Conservation (phyloP, 1,140 invertebrate species). For the Hypsibius dujardini region DNA sequence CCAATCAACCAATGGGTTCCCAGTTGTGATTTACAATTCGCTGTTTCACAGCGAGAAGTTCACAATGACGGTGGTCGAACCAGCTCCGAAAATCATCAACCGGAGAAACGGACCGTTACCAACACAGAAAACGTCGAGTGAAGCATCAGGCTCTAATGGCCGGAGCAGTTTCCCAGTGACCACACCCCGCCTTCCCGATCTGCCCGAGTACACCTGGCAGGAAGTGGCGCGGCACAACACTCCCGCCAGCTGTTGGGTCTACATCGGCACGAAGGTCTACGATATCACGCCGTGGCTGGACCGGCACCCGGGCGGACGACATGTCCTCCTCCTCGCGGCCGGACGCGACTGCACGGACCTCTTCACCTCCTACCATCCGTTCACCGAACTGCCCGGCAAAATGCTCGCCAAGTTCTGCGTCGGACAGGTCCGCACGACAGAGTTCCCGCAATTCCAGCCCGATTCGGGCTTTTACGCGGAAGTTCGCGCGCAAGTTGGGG, state of each 20-base stretch:
- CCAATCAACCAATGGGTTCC: too few relatives aligned
- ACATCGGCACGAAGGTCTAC: conserved; percentile 5
- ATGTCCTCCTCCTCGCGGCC: background rate
- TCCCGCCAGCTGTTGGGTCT: background rate
- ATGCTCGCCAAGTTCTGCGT: background rate
- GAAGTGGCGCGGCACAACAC: conserved; percentile 1
- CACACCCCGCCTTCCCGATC: background rate
- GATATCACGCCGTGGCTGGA: background rate
- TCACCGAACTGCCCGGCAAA: background rate
- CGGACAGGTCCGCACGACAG: background rate
- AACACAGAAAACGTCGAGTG: too few relatives aligned
- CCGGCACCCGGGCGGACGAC: background rate
- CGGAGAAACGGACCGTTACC: too few relatives aligned
- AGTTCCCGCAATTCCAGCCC: background rate
- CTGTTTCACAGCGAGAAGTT: too few relatives aligned
- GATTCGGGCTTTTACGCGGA: conserved; percentile 5
- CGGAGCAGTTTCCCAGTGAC: too few relatives aligned
- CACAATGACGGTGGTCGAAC: too few relatives aligned
- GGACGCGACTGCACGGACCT: background rate
- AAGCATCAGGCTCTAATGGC: too few relatives aligned
- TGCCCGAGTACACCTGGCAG: background rate
- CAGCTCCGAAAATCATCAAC: too few relatives aligned
- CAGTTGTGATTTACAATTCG: too few relatives aligned
- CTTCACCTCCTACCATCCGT: background rate
- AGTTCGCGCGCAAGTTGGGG: background rate